Percentiles rank a stretch among this genome's conserved stretches.
phyloP scores from a whole-genome alignment of 2,888 invertebrate genomes.

The Epistrophella euchroma region DNA sequence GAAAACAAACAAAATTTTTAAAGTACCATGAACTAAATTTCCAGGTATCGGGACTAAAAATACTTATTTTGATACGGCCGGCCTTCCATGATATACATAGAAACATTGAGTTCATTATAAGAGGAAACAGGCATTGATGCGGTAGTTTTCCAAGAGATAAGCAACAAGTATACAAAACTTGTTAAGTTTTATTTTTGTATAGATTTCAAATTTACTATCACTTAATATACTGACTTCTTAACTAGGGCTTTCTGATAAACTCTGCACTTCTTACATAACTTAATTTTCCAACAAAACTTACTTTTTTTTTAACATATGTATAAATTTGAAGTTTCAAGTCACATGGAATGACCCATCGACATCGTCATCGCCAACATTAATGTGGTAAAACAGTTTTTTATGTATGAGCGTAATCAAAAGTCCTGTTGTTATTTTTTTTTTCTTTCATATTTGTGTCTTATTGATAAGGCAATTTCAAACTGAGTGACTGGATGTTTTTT shows the following conservation, averaged over 20 bases:
- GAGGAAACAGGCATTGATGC: too few species aligned
- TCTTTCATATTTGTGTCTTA: background rate
- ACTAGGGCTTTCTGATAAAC: constrained; percentile 12
- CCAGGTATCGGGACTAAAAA: too few species aligned
- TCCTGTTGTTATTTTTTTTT: background rate
- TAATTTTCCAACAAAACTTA: background rate
- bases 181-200: too few species aligned
- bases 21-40: too few species aligned
- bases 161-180: too few species aligned
- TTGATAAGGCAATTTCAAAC: constrained; percentile 15
- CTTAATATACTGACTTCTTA: background rate
- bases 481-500: background rate
- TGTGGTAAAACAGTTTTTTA: background rate
- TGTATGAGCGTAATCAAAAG: background rate
- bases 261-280: constrained; percentile 5
- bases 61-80: too few species aligned
- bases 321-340: background rate
- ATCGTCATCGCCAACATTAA: background rate
- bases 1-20: too few species aligned
- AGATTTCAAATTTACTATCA: background rate
- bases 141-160: too few species aligned
- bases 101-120: too few species aligned
- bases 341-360: constrained; percentile 2
- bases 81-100: too few species aligned
- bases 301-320: background rate